A percentile compares a stretch with the other conserved stretches of the same genome.
phyloP scores from a whole-genome alignment of 2,797 vertebrate genomes.

The Ctenosaura bakeri region DNA sequence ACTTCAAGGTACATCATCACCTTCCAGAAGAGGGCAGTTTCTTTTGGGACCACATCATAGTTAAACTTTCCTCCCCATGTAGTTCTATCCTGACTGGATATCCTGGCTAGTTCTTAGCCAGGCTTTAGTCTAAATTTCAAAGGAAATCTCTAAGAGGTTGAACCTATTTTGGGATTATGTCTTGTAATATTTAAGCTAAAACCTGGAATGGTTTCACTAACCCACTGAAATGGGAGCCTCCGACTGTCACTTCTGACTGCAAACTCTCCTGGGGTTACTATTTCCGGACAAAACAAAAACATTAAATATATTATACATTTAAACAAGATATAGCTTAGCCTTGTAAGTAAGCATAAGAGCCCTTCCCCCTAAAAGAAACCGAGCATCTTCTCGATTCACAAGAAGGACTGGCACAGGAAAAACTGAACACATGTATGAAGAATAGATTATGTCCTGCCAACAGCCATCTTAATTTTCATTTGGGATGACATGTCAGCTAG shows the following conservation, averaged over 20 bases:
- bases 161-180: too few species aligned
- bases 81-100: neutral
- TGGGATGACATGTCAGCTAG: too few species aligned
- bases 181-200: too few species aligned
- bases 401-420: neutral
- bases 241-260: too few species aligned
- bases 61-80: neutral
- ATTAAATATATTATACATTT: neutral
- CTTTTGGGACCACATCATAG: neutral
- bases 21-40: neutral
- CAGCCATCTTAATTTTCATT: too few species aligned
- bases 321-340: neutral
- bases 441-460: neutral
- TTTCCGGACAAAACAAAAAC: neutral
- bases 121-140: too few species aligned
- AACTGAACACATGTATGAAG: neutral
- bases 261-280: too few species aligned
- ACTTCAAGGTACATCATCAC: neutral
- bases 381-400: neutral
- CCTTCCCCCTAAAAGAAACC: neutral
- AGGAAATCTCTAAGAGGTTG: too few species aligned
- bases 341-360: neutral
- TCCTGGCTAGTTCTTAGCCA: too few species aligned
- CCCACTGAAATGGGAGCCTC: too few species aligned
- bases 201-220: too few species aligned